phyloP scores from a whole-genome alignment of 1,140 invertebrate genomes.

The Charaxes varanes region DNA sequence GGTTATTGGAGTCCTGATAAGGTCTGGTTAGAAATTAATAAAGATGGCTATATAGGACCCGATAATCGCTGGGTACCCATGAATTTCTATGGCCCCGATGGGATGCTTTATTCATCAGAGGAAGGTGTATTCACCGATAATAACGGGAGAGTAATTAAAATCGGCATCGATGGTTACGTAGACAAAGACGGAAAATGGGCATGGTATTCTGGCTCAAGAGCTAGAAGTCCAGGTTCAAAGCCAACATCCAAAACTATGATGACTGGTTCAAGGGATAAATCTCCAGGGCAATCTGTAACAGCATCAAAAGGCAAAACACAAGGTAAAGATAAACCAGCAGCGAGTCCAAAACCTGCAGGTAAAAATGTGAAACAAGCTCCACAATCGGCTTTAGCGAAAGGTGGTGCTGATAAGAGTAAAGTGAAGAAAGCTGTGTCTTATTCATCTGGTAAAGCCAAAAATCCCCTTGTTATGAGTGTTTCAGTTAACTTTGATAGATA shows the following conservation, averaged over 20 bases:
- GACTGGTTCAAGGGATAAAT: slow-evolving; percentile 16
- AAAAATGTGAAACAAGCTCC: slow-evolving; percentile 24
- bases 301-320: slow-evolving; percentile 14
- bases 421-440: slow-evolving; percentile 31
- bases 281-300: too few relatives aligned
- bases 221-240: slow-evolving; percentile 35
- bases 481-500: slow-evolving; percentile 31
- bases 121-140: slow-evolving; percentile 53
- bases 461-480: slow-evolving; percentile 39
- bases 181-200: slow-evolving; percentile 61
- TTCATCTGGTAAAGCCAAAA: slow-evolving; percentile 26
- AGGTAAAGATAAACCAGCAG: slow-evolving; percentile 9
- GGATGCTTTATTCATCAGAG: slow-evolving; percentile 54
- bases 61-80: slow-evolving; percentile 62
- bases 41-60: slow-evolving; percentile 58
- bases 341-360: slow-evolving; percentile 6
- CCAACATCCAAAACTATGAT: slow-evolving; percentile 21
- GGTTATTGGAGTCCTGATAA: slow-evolving; percentile 53
- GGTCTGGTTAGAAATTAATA: slow-evolving; percentile 58
- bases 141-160: slow-evolving; percentile 35
- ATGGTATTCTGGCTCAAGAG: slow-evolving; percentile 41
- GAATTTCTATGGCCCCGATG: slow-evolving; percentile 61
- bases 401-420: slow-evolving; percentile 19
- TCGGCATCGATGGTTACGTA: slow-evolving; percentile 59
- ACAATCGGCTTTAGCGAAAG: slow-evolving; percentile 9